These are phyloP conservation scores for Rhinolophus ferrumequinum DNA, from an alignment of 2,113 vertebrate species.

Conservation along the genomic window DNA sequence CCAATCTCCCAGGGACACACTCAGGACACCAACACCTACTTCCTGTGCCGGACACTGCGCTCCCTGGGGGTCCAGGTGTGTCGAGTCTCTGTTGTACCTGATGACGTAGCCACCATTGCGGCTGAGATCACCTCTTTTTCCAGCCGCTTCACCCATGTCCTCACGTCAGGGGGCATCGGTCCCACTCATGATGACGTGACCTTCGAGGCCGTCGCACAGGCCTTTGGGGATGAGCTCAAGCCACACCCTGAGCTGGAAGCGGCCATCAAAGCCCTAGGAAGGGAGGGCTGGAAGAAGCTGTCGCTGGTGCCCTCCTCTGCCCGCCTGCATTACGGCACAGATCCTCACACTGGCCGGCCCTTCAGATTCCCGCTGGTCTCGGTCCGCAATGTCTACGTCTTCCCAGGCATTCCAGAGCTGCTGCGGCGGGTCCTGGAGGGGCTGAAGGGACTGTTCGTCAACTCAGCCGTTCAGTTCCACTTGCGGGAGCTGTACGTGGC, in stretches of 20 bases:
- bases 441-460: conserved; percentile 90
- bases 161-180: conserved; percentile 95
- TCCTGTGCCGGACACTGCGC: conserved; percentile 91
- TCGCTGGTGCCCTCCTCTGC: conserved; percentile 91
- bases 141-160: conserved; percentile 89
- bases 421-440: conserved; percentile 90
- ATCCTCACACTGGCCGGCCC: conserved; percentile 84
- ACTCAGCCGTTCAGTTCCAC: conserved; percentile 88
- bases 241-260: conserved; percentile 90
- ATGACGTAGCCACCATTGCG: conserved; percentile 91
- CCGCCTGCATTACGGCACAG: conserved; percentile 91
- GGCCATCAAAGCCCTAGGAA: conserved; percentile 87
- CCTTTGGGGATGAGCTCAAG: conserved; percentile 89
- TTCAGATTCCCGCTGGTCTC: conserved; percentile 93
- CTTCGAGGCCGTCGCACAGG: conserved; percentile 93
- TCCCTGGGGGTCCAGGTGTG: conserved; percentile 92
- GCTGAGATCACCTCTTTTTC: conserved; percentile 90
- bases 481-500: conserved; percentile 90
- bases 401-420: conserved; percentile 94
- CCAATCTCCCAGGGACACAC: conserved; percentile 91
- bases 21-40: conserved; percentile 95
- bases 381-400: conserved; percentile 95
- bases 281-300: conserved; percentile 88
- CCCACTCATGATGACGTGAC: conserved; percentile 98
- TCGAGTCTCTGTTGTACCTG: conserved; percentile 92